phyloP scores from a whole-genome alignment of 2,113 vertebrate species.

The Lophura nycthemera region DNA sequence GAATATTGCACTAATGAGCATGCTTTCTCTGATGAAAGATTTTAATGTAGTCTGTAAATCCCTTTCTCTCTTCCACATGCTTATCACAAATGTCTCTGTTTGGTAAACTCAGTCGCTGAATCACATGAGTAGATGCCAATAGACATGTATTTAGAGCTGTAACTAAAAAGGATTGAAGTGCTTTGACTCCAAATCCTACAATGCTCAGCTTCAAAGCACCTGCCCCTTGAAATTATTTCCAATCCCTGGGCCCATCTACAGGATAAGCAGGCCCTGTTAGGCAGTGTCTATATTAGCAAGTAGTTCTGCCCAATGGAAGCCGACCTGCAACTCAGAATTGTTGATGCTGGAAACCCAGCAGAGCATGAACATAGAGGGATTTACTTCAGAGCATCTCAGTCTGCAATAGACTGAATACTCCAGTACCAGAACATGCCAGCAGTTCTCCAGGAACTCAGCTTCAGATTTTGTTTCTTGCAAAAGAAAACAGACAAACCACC shows the following conservation, averaged over 20 bases:
- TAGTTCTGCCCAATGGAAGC: background rate
- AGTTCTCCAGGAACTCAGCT: background rate
- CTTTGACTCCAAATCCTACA: background rate
- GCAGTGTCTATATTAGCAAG: background rate
- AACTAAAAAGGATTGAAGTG: background rate
- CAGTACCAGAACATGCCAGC: background rate
- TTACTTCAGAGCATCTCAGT: background rate
- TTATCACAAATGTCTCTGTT: background rate
- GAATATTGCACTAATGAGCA: constrained; percentile 66
- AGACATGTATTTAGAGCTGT: background rate
- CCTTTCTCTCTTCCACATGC: background rate
- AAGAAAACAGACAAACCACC: background rate
- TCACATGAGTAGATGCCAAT: background rate
- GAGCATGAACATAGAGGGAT: background rate
- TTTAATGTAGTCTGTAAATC: constrained; percentile 25
- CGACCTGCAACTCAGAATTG: background rate
- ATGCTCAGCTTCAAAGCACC: background rate
- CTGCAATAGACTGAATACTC: background rate
- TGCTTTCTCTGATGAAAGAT: constrained; percentile 51
- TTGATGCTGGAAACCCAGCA: background rate
- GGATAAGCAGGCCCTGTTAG: background rate
- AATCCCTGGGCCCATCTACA: background rate
- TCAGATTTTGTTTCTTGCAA: background rate
- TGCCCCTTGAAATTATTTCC: background rate
- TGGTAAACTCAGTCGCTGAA: background rate